Conservation (phyloP, 2,113 vertebrate genomes). For the Bufo bufo region DNA sequence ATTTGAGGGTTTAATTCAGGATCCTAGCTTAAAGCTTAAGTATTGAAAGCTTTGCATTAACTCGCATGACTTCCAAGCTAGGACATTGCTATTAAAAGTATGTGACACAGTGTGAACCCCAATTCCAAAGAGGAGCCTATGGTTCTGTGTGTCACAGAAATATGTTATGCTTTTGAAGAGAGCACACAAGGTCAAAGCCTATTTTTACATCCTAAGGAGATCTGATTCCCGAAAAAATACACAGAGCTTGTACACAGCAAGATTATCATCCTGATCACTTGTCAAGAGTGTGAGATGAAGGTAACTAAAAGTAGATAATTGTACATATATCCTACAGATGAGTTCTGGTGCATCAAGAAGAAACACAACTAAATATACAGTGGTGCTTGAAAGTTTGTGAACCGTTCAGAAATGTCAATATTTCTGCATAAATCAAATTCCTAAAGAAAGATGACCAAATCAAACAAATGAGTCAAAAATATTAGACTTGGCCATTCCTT, state of each 20-base stretch:
- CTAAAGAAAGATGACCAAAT: too few relatives aligned
- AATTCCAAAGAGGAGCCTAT: constrained; percentile 16
- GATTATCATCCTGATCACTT: not conserved
- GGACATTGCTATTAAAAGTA: constrained; percentile 25
- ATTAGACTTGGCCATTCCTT: too few relatives aligned
- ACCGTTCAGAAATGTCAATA: too few relatives aligned
- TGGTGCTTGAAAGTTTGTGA: too few relatives aligned
- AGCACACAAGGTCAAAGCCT: not conserved
- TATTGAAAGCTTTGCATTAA: not conserved
- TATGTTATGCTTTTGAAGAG: constrained; percentile 15
- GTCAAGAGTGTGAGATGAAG: not conserved
- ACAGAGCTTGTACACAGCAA: not conserved
- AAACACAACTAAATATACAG: not conserved
- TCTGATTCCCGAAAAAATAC: constrained; percentile 26
- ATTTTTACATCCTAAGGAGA: not conserved
- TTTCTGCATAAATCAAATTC: too few relatives aligned
- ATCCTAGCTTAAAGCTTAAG: not conserved
- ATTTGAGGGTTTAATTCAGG: not conserved
- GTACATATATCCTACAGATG: not conserved
- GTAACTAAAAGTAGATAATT: not conserved
- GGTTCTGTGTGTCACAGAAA: constrained; percentile 22
- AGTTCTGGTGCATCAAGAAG: not conserved
- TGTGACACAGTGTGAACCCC: constrained; percentile 15
- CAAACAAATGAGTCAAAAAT: too few relatives aligned
- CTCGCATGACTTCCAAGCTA: not conserved